phyloP scores from a whole-genome alignment of 1,140 invertebrate species.

The Trichonephila clavata region DNA sequence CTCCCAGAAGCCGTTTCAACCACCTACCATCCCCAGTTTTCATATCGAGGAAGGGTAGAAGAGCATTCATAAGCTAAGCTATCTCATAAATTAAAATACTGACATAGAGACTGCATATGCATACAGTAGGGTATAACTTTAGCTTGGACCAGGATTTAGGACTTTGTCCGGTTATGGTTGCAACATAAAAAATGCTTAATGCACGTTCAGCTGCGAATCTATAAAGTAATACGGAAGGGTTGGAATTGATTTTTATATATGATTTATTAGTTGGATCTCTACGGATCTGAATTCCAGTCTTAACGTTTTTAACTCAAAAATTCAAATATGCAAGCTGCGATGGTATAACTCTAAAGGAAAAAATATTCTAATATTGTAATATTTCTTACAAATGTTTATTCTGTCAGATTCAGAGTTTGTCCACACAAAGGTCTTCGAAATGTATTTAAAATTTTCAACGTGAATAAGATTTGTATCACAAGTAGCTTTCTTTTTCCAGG shows the following conservation, averaged over 20 bases:
- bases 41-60: slow-evolving; percentile 3
- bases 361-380: neutral
- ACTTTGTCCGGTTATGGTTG: slow-evolving; percentile 7
- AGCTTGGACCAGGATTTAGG: slow-evolving; percentile 22
- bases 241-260: neutral
- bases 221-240: slow-evolving; percentile 11
- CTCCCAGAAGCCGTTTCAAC: neutral
- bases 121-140: slow-evolving; percentile 39
- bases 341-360: slow-evolving; percentile 21
- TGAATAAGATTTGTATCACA: neutral
- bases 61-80: slow-evolving; percentile 48
- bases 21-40: neutral
- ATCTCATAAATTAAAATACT: slow-evolving; percentile 48
- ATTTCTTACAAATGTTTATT: slow-evolving; percentile 47
- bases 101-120: slow-evolving; percentile 49
- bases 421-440: neutral
- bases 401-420: slow-evolving; percentile 4
- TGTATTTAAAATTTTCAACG: neutral
- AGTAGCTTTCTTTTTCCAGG: neutral
- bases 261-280: slow-evolving; percentile 35
- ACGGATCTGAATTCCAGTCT: neutral
- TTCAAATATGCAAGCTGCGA: slow-evolving; percentile 32
- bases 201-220: slow-evolving; percentile 28
- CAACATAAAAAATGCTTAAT: slow-evolving; percentile 34
- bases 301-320: slow-evolving; percentile 20